Conservation (phyloP, 2,888 invertebrate genomes). For the Nemotelus pantherinus region DNA sequence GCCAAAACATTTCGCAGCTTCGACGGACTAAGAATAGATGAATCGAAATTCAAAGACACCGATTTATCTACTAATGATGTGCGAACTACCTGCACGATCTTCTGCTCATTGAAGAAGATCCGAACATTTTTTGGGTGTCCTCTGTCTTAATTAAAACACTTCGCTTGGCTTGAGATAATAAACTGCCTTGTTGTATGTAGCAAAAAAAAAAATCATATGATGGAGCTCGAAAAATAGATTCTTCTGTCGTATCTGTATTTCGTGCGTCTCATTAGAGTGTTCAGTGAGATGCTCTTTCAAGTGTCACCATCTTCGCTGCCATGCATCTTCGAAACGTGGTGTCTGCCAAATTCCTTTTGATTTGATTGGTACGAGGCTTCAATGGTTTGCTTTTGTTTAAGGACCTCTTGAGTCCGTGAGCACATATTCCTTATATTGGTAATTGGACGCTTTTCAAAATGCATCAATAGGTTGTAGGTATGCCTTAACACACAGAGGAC, state of each 20-base stretch:
- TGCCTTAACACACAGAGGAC: too few relatives aligned
- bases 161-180: constrained; percentile 34
- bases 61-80: constrained; percentile 40
- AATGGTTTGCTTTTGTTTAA: too few relatives aligned
- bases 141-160: constrained; percentile 34
- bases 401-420: too few relatives aligned
- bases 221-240: background rate
- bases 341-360: background rate
- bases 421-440: too few relatives aligned
- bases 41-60: constrained; percentile 24
- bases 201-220: background rate
- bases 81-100: constrained; percentile 38
- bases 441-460: too few relatives aligned
- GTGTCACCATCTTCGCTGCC: too few relatives aligned
- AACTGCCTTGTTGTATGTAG: background rate
- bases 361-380: background rate
- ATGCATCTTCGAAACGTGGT: too few relatives aligned
- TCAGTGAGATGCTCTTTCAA: background rate
- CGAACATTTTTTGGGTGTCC: background rate
- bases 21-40: constrained; percentile 22
- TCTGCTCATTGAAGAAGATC: background rate
- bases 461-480: too few relatives aligned
- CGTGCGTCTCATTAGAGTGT: constrained; percentile 24
- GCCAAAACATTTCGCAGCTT: background rate
- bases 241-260: constrained; percentile 3